Percentiles rank a stretch among this genome's conserved stretches.
phyloP scores from a whole-genome alignment of 2,888 invertebrate species.

The Dimorphilus gyrociliatus region DNA sequence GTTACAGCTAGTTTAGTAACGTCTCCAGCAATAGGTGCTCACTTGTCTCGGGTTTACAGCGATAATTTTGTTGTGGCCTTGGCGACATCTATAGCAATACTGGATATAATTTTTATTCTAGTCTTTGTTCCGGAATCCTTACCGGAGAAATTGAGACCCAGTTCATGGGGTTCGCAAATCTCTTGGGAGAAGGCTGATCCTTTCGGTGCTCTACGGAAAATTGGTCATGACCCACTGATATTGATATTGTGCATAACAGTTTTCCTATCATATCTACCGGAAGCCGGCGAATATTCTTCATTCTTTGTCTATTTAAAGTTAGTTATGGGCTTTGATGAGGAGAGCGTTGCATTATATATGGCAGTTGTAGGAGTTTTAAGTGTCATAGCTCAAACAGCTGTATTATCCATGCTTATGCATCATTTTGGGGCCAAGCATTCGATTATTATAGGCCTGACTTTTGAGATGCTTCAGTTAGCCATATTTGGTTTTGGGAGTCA shows the following conservation, averaged over 20 bases:
- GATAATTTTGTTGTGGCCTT: slow-evolving; percentile 72
- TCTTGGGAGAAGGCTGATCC: slow-evolving; percentile 91
- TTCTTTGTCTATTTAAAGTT: slow-evolving; percentile 96
- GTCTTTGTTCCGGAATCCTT: slow-evolving; percentile 95
- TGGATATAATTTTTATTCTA: slow-evolving; percentile 94
- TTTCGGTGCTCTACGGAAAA: slow-evolving; percentile 73
- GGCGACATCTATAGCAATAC: slow-evolving; percentile 78
- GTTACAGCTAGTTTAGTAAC: slow-evolving; percentile 98
- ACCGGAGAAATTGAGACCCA: slow-evolving; percentile 68
- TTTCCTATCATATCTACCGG: slow-evolving; percentile 90
- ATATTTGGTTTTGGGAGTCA: slow-evolving; percentile 94
- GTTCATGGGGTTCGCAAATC: slow-evolving; percentile 41
- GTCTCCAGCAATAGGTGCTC: slow-evolving; percentile 81
- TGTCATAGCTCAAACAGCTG: slow-evolving; percentile 60
- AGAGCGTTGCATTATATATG: slow-evolving; percentile 91
- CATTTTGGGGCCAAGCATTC: slow-evolving; percentile 85
- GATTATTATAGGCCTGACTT: slow-evolving; percentile 84
- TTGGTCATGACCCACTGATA: slow-evolving; percentile 85
- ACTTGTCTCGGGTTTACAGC: slow-evolving; percentile 52
- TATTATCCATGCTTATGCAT: slow-evolving; percentile 58
- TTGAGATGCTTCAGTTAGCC: slow-evolving; percentile 89
- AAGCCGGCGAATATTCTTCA: slow-evolving; percentile 92
- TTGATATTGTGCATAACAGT: slow-evolving; percentile 91
- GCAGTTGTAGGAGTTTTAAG: slow-evolving; percentile 90
- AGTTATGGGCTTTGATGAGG: slow-evolving; percentile 85